These are phyloP conservation scores for Hystrix brachyura DNA, from an alignment of 2,113 vertebrate genomes.

Conservation along the genomic window DNA sequence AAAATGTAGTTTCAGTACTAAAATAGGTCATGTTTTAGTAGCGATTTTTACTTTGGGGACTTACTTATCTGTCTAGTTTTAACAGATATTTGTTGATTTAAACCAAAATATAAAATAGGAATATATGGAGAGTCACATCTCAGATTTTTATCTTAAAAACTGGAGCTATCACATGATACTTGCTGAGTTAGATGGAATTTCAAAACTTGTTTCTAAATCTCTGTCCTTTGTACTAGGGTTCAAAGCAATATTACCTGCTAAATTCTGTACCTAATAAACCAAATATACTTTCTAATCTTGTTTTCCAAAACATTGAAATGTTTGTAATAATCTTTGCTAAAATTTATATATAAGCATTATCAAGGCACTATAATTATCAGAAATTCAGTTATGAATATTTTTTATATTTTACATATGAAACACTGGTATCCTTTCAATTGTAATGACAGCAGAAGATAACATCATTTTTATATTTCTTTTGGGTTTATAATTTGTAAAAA, in stretches of 20 bases:
- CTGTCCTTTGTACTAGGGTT: conserved; percentile 7
- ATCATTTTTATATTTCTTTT: background rate
- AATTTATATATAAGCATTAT: conserved; percentile 24
- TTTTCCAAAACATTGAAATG: background rate
- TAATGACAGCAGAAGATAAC: background rate
- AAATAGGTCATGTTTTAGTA: background rate
- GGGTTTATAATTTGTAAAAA: conserved; percentile 13
- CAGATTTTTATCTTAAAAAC: background rate
- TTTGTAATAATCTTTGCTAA: background rate
- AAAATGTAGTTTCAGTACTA: background rate
- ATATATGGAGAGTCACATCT: background rate
- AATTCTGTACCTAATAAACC: conserved; percentile 19
- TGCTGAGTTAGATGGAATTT: background rate
- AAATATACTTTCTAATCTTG: conserved; percentile 37
- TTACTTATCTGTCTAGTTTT: background rate
- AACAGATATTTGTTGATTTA: conserved; percentile 6
- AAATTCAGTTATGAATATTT: conserved; percentile 59
- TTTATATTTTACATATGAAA: conserved; percentile 21
- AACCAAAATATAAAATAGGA: background rate
- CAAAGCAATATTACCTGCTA: conserved; percentile 48
- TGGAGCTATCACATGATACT: background rate
- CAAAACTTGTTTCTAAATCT: background rate
- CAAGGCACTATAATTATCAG: background rate
- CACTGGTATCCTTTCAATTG: background rate
- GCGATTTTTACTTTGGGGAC: background rate